Conservation (phyloP, 2,797 vertebrate genomes). For the Manis javanica region DNA sequence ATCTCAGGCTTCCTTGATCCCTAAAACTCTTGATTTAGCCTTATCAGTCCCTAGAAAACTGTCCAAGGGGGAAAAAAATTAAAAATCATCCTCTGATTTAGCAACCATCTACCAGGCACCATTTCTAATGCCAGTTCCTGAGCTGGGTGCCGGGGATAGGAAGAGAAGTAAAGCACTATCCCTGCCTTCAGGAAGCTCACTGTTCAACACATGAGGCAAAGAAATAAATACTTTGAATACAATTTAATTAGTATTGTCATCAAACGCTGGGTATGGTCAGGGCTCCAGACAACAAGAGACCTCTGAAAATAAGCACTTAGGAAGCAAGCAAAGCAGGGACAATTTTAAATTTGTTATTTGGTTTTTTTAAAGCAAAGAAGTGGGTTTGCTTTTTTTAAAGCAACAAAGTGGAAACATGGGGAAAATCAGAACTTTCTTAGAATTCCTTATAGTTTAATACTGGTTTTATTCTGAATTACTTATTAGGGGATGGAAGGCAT, state of each 20-base stretch:
- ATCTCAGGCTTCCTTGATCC: background rate
- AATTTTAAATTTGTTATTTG: background rate
- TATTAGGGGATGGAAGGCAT: background rate
- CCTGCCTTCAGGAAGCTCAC: background rate
- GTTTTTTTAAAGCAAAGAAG: background rate
- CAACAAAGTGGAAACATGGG: background rate
- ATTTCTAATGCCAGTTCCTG: background rate
- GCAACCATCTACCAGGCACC: background rate
- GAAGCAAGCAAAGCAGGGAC: background rate
- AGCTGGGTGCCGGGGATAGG: background rate
- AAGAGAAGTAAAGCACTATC: background rate
- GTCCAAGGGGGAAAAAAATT: background rate
- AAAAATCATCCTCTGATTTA: background rate
- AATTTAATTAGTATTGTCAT: background rate
- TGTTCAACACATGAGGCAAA: background rate
- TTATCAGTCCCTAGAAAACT: background rate
- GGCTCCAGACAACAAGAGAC: background rate
- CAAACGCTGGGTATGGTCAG: background rate
- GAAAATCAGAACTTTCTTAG: conserved; percentile 9
- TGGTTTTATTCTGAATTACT: conserved; percentile 23
- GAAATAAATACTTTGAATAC: background rate
- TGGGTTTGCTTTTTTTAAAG: background rate
- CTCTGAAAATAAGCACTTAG: background rate
- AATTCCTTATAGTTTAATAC: background rate
- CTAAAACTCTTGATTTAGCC: conserved; percentile 13